Conservation (phyloP, 1,140 invertebrate genomes). For the Eulimnadia texana region DNA sequence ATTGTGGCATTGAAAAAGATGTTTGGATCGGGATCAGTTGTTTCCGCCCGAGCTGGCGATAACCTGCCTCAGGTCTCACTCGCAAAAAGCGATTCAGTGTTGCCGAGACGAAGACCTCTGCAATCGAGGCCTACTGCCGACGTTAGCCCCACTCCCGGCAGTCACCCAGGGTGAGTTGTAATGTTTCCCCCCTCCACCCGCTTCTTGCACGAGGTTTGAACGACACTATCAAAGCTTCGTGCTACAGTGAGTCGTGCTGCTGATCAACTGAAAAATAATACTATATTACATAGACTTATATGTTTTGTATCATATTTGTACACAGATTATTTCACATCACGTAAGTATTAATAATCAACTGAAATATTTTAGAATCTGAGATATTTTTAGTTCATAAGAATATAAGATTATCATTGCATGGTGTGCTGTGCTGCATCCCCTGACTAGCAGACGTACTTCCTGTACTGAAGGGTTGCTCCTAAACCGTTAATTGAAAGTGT, state of each 20-base stretch:
- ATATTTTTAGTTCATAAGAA: too few relatives aligned
- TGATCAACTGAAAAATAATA: too few relatives aligned
- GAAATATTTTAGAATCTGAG: too few relatives aligned
- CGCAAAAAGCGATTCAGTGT: slow-evolving; percentile 29
- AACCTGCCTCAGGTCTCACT: slow-evolving; percentile 34
- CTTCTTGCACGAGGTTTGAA: slow-evolving; percentile 4
- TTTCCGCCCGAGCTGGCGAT: slow-evolving; percentile 54
- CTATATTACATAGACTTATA: too few relatives aligned
- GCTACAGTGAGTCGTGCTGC: too few relatives aligned
- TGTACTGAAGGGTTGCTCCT: neutral
- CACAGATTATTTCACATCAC: neutral
- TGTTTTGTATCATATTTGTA: neutral
- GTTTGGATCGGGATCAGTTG: slow-evolving; percentile 46
- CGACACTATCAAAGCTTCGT: too few relatives aligned
- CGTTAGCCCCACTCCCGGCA: slow-evolving; percentile 4
- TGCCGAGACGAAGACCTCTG: slow-evolving; percentile 50
- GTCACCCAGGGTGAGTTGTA: neutral
- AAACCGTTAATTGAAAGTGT: too few relatives aligned
- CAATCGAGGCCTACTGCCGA: slow-evolving; percentile 34
- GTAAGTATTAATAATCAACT: neutral
- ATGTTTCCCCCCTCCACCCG: neutral
- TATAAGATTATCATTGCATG: too few relatives aligned
- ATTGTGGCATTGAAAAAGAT: slow-evolving; percentile 34
- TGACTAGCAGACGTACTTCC: neutral
- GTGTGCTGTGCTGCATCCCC: slow-evolving; percentile 12